These are phyloP conservation scores for Clarias platycephalus DNA, from an alignment of 2,797 vertebrate species.

Conservation along the genomic window DNA sequence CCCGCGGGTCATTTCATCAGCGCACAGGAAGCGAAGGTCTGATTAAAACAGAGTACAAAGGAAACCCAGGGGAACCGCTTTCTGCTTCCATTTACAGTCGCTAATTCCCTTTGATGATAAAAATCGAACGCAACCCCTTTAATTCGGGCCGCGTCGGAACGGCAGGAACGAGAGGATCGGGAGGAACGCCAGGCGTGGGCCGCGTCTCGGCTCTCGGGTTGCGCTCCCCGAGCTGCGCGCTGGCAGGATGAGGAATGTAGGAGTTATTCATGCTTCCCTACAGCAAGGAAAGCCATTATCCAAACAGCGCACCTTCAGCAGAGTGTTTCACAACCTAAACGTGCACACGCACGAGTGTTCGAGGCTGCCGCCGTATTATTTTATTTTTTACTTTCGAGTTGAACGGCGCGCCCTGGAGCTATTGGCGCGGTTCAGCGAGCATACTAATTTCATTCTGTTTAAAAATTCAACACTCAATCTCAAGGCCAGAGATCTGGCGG, in stretches of 20 bases:
- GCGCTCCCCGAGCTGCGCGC: neutral
- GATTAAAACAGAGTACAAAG: conserved; percentile 55
- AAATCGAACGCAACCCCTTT: conserved; percentile 61
- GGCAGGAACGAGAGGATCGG: neutral
- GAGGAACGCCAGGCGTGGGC: conserved; percentile 43
- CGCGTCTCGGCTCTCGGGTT: neutral
- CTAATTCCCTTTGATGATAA: conserved; percentile 64
- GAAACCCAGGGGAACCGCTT: conserved; percentile 54
- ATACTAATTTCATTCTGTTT: conserved; percentile 55
- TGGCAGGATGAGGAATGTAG: conserved; percentile 48
- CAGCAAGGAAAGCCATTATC: conserved; percentile 64
- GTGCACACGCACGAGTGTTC: conserved; percentile 29
- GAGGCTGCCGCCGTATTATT: conserved; percentile 30
- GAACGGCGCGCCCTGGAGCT: conserved; percentile 42
- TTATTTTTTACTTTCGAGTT: conserved; percentile 12
- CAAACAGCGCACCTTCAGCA: conserved; percentile 60
- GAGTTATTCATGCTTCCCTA: conserved; percentile 61
- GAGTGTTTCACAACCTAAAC: conserved; percentile 38
- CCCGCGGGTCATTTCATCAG: conserved; percentile 40
- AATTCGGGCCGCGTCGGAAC: conserved; percentile 45
- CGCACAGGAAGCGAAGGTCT: conserved; percentile 34
- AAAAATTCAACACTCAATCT: conserved; percentile 58
- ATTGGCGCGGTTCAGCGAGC: conserved; percentile 46
- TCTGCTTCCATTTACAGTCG: conserved; percentile 59
- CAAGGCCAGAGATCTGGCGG: conserved; percentile 44